phyloP scores from a whole-genome alignment of 2,888 invertebrate genomes.

The Lithophane semibrunnea region DNA sequence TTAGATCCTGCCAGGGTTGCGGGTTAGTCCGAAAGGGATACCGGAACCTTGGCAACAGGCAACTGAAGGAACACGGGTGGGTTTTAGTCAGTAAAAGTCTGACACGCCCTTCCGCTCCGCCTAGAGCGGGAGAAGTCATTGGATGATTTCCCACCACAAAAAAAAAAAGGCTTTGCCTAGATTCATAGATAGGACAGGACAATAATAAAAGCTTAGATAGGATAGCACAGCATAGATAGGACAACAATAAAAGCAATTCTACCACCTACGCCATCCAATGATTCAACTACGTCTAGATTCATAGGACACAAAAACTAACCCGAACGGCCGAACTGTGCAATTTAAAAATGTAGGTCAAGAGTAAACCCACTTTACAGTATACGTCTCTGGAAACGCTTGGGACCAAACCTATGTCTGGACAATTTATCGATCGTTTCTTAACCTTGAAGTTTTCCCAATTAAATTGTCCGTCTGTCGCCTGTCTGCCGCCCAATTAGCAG shows the following conservation, averaged over 20 bases:
- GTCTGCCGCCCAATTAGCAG: slow-evolving; percentile 45
- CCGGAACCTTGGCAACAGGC: too few species aligned
- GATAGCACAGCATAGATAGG: too few species aligned
- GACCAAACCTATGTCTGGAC: not conserved
- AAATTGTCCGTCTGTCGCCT: slow-evolving; percentile 42
- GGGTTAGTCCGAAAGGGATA: too few species aligned
- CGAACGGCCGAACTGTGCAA: slow-evolving; percentile 3
- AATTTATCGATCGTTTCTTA: slow-evolving; percentile 21
- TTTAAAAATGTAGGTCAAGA: slow-evolving; percentile 24
- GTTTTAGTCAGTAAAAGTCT: too few species aligned
- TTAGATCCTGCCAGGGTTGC: too few species aligned
- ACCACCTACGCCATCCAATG: not conserved
- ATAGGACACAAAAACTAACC: not conserved
- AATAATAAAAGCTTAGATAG: not conserved
- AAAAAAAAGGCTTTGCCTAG: not conserved
- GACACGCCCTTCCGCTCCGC: too few species aligned
- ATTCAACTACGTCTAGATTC: not conserved
- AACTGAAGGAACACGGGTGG: too few species aligned
- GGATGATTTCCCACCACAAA: too few species aligned
- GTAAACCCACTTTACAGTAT: not conserved
- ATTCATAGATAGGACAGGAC: not conserved
- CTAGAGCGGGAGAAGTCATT: too few species aligned
- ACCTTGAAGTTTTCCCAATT: slow-evolving; percentile 39
- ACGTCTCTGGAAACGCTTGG: not conserved
- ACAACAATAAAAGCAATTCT: slow-evolving; percentile 12